Conservation (phyloP, 2,113 vertebrate genomes). For the Gorsachius goisagi region DNA sequence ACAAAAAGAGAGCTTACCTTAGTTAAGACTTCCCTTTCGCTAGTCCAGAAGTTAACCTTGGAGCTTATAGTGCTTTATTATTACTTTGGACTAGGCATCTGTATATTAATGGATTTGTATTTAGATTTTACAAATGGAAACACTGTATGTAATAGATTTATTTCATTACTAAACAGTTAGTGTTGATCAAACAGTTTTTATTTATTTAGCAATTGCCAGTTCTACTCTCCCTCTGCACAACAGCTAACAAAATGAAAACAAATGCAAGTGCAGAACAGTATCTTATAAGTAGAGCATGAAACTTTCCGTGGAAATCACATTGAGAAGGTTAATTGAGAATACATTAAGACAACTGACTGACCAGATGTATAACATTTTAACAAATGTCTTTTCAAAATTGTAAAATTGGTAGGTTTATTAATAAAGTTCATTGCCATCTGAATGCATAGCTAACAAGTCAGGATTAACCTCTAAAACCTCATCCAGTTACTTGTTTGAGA, state of each 20-base stretch:
- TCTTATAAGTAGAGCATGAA: neutral
- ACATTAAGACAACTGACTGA: neutral
- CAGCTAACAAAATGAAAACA: neutral
- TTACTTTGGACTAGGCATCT: neutral
- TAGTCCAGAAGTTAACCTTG: neutral
- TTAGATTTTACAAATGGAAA: neutral
- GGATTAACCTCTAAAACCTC: neutral
- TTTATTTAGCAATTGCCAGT: neutral
- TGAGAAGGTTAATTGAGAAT: neutral
- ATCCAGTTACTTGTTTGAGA: neutral
- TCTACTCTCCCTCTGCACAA: neutral
- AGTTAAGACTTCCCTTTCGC: neutral
- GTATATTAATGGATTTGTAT: neutral
- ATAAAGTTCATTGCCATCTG: too few relatives aligned
- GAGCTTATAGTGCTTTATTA: neutral
- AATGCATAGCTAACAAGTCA: neutral
- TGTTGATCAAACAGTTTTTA: neutral
- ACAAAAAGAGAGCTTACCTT: neutral
- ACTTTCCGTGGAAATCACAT: neutral
- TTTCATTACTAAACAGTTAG: neutral
- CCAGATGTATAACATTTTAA: neutral
- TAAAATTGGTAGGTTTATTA: neutral
- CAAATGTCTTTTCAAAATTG: neutral
- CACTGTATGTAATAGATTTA: neutral
- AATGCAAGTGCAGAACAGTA: neutral